Conservation (phyloP, 2,888 invertebrate species). For the Dorcus hopei region DNA sequence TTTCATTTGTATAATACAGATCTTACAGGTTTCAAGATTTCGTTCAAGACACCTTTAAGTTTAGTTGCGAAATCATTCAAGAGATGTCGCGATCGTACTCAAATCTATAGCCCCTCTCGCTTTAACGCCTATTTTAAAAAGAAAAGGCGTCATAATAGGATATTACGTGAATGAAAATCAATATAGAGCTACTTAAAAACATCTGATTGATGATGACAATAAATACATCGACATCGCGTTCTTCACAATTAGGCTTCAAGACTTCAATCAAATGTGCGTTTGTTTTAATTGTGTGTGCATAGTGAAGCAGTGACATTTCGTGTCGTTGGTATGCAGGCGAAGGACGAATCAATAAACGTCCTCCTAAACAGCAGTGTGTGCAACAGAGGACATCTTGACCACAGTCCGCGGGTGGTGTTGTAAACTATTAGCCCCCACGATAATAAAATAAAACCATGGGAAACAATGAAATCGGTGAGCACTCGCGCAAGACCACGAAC, state of each 20-base stretch:
- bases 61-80: too few relatives aligned
- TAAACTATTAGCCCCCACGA: not conserved
- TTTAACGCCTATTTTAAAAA: not conserved
- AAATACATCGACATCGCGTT: too few relatives aligned
- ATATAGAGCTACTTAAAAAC: not conserved
- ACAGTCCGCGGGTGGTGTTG: not conserved
- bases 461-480: constrained; percentile 42
- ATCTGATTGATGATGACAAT: not conserved
- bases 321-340: too few relatives aligned
- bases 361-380: too few relatives aligned
- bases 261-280: too few relatives aligned
- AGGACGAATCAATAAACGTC: too few relatives aligned
- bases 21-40: too few relatives aligned
- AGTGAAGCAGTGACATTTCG: too few relatives aligned
- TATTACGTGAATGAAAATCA: not conserved
- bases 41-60: too few relatives aligned
- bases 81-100: not conserved
- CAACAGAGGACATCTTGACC: not conserved
- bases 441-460: constrained; percentile 20
- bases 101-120: not conserved
- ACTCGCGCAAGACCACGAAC: constrained; percentile 45
- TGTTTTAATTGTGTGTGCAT: too few relatives aligned
- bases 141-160: not conserved
- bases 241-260: too few relatives aligned
- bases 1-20: too few relatives aligned